These are phyloP conservation scores for Lepilemur ruficaudatus DNA, from an alignment of 2,797 vertebrate species.

Conservation along the genomic window DNA sequence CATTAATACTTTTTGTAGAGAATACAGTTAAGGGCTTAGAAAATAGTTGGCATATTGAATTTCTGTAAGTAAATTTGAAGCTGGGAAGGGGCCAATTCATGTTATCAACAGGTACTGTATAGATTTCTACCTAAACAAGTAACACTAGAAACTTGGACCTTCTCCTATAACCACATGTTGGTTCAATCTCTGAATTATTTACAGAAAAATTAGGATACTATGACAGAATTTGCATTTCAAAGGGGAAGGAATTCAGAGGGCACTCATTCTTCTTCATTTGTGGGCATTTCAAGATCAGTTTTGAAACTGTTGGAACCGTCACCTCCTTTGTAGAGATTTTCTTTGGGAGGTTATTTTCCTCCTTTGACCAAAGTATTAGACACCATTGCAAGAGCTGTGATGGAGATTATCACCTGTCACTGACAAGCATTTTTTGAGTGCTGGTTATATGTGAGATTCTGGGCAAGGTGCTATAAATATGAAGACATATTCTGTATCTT, in stretches of 20 bases:
- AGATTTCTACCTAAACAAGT: slow-evolving; percentile 54
- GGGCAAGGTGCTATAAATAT: not conserved
- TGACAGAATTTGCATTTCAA: slow-evolving; percentile 75
- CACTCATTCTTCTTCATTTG: slow-evolving; percentile 22
- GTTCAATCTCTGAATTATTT: slow-evolving; percentile 81
- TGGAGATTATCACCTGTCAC: not conserved
- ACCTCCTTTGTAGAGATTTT: slow-evolving; percentile 34
- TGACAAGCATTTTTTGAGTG: not conserved
- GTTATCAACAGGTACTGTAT: not conserved
- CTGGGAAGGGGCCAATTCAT: not conserved
- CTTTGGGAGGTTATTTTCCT: not conserved
- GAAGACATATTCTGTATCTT: not conserved
- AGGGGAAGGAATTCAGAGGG: not conserved
- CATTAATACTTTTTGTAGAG: not conserved
- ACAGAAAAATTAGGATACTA: slow-evolving; percentile 75
- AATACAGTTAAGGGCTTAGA: not conserved
- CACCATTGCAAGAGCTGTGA: not conserved
- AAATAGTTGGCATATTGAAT: not conserved
- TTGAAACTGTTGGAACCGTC: not conserved
- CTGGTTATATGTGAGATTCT: not conserved
- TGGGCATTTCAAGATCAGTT: slow-evolving; percentile 44
- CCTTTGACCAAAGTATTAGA: not conserved
- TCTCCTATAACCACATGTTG: slow-evolving; percentile 26
- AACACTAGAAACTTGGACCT: slow-evolving; percentile 52
- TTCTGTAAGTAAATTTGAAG: not conserved